These are phyloP conservation scores for Chrysogorgia sp. DNA, from an alignment of 92 coral and sea anemone genomes.

Conservation along the genomic window DNA sequence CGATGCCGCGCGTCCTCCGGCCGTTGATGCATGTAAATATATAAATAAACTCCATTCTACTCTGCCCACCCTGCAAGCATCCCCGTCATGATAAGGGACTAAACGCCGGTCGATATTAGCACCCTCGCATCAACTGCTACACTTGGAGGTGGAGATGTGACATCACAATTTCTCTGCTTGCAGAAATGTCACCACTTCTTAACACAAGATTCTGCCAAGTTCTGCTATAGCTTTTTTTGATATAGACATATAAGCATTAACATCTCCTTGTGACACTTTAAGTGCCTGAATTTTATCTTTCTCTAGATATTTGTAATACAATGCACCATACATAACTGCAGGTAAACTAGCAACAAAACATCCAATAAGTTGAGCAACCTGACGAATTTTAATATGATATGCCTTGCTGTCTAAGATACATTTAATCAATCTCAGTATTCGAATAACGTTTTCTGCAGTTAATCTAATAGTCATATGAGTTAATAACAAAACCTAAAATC, in stretches of 20 bases:
- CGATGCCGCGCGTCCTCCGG: too few relatives aligned
- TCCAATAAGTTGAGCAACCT: constrained; percentile 57
- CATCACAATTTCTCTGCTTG: too few relatives aligned
- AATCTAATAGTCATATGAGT: constrained; percentile 50
- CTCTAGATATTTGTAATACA: constrained; percentile 60
- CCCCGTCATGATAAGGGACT: too few relatives aligned
- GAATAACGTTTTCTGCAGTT: constrained; percentile 41
- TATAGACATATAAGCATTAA: constrained; percentile 38
- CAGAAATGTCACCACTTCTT: too few relatives aligned
- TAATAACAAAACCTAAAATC: constrained; percentile 48
- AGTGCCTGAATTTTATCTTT: constrained; percentile 58
- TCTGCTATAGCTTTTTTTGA: constrained; percentile 35
- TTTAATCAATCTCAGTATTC: too few relatives aligned
- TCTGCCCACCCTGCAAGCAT: too few relatives aligned
- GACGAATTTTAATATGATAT: neutral
- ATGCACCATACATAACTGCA: constrained; percentile 61
- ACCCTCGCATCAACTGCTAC: too few relatives aligned
- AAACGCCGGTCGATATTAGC: too few relatives aligned
- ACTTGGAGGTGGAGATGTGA: too few relatives aligned
- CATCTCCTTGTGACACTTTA: constrained; percentile 42
- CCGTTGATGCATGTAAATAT: too few relatives aligned
- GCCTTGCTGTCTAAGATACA: neutral
- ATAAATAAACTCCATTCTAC: too few relatives aligned
- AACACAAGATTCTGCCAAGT: too few relatives aligned
- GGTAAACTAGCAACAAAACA: constrained; percentile 65